phyloP scores from a whole-genome alignment of 1,140 invertebrate genomes.

The Diachasmimorpha longicaudata region DNA sequence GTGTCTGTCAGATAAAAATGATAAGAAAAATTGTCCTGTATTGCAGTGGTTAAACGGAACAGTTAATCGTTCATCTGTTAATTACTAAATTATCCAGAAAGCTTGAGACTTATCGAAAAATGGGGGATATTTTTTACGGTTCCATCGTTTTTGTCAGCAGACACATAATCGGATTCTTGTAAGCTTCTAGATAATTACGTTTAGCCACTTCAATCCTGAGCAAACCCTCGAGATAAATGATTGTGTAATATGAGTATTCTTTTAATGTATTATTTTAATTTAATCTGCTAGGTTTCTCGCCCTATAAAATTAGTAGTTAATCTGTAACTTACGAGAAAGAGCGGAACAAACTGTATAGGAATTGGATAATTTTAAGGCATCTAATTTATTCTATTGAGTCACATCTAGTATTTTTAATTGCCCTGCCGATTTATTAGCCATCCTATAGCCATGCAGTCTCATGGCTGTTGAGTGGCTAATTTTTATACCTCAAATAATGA shows the following conservation, averaged over 20 bases:
- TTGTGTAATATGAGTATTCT: constrained; percentile 48
- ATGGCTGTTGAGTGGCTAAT: too few relatives aligned
- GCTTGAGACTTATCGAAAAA: too few relatives aligned
- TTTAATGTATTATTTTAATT: constrained; percentile 52
- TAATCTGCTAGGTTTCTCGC: constrained; percentile 26
- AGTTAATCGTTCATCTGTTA: too few relatives aligned
- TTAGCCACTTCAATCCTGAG: not conserved
- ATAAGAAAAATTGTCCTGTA: not conserved
- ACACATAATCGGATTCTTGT: too few relatives aligned
- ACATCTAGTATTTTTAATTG: constrained; percentile 40
- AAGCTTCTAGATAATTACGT: too few relatives aligned
- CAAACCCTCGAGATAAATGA: constrained; percentile 40
- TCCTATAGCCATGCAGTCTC: too few relatives aligned
- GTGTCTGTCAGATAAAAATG: constrained; percentile 22
- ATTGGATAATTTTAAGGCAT: constrained; percentile 46
- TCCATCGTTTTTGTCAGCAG: too few relatives aligned
- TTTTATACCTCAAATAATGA: too few relatives aligned
- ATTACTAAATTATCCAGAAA: too few relatives aligned
- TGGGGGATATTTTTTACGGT: too few relatives aligned
- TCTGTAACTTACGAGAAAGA: constrained; percentile 14
- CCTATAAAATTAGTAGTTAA: constrained; percentile 35
- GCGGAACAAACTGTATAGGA: constrained; percentile 35
- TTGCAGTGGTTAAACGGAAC: not conserved
- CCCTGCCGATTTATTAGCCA: too few relatives aligned
- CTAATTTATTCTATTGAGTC: constrained; percentile 54